Conservation (phyloP, 2,888 invertebrate species). For the Trissonchulus sp. region DNA sequence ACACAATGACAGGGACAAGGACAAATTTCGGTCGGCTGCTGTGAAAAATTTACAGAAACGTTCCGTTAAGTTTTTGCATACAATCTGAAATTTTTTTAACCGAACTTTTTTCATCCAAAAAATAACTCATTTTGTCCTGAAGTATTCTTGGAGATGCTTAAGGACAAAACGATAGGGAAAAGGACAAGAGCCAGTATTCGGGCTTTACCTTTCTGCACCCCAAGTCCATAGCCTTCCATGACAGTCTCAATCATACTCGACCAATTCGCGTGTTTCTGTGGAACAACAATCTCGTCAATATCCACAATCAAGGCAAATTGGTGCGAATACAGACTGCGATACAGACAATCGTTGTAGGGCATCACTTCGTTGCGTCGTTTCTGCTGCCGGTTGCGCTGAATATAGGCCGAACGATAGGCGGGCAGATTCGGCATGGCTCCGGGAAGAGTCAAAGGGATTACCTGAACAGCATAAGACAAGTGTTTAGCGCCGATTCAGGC, state of each 20-base stretch:
- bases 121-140: no score
- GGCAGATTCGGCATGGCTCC: conserved; percentile 84
- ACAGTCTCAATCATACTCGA: conserved; percentile 68
- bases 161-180: no score
- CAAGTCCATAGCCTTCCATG: no score
- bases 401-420: conserved; percentile 59
- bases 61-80: no score
- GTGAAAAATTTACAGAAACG: no score
- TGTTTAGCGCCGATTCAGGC: background rate
- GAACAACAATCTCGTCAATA: conserved; percentile 91
- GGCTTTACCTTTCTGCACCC: no score
- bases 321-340: conserved; percentile 82
- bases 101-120: no score
- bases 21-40: no score
- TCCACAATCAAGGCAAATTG: conserved; percentile 71
- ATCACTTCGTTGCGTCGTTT: conserved; percentile 90
- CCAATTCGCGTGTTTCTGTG: conserved; percentile 68
- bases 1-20: no score
- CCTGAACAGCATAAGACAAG: background rate
- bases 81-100: no score
- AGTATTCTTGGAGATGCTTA: no score
- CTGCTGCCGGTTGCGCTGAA: conserved; percentile 82
- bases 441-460: conserved; percentile 74
- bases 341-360: conserved; percentile 91
- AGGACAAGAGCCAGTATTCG: no score